Base-by-base conservation (phyloP, 2,888 invertebrate genomes). In the Seira sanloemensis region DNA sequence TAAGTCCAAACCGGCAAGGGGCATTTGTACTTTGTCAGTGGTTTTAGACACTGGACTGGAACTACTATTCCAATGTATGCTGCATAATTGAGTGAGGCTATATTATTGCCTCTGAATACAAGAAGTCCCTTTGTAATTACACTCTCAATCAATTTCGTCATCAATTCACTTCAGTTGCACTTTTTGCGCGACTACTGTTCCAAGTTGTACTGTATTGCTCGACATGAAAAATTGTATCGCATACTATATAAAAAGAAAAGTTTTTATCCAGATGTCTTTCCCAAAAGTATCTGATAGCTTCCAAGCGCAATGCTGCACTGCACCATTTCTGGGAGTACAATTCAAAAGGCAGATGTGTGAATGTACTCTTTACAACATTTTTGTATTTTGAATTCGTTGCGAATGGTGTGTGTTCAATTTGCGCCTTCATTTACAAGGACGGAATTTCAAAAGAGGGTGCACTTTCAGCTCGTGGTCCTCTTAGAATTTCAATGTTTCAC, bases 121-220 rank as follows among this genome's bases (percentile, higher is more conserved):
- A 37, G 12, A 37, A 37, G 12, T 37, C 12, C 5, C 12, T 37
- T 37, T 37, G n/a, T n/a, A 37, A 7, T 37, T 37, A 37, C 37
- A 37, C 37, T 37, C 12, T 37, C 37, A 37, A 37, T 37, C 37
- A 37, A 37, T 37, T 37, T 37, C 4, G 37, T 37, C 37, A 69
- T 37, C 69, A 69, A 54, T 50, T 72, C 2, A 72, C 21, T 50
- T 71, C n/a, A 1, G 21, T 26, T 71, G 71, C 71, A 71, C 71
- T 21, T 50, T 46, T 1, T 23, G 21, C 16, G 50, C 71, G 23
- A 16, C 46, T 71, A 46, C 46, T 71, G 37, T 16, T 7, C 46
- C 46, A 46, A 24, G 71, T 18, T 12, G 23, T 50, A 23, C 24
- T 71, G n/a, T n/a, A n/a, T n/a, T n/a, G n/a, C n/a, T n/a, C n/a